Conservation (phyloP, 2,888 invertebrate species). For the Tetragnatha montana region DNA sequence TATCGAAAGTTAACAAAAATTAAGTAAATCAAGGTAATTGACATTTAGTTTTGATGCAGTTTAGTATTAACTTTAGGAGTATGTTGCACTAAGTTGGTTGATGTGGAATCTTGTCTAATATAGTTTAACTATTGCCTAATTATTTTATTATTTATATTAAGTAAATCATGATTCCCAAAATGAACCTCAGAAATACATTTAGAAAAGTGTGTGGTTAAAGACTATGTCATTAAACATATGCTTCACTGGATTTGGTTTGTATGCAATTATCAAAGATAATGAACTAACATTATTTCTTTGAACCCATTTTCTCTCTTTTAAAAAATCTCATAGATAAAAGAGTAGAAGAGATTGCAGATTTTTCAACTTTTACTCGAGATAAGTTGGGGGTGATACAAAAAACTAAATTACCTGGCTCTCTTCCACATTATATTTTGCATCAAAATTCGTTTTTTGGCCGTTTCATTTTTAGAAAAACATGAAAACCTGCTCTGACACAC, state of each 20-base stretch:
- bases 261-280: background rate
- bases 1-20: too few species aligned
- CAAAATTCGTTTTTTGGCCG: slow-evolving; percentile 15
- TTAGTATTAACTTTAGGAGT: too few species aligned
- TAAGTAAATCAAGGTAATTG: too few species aligned
- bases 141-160: too few species aligned
- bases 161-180: too few species aligned
- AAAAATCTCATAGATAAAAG: background rate
- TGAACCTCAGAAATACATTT: too few species aligned
- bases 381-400: slow-evolving; percentile 10
- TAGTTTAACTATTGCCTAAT: too few species aligned
- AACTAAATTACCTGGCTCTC: slow-evolving; percentile 13
- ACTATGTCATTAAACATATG: background rate
- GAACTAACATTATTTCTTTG: background rate
- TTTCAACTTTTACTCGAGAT: background rate
- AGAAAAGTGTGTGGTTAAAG: background rate
- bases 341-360: background rate
- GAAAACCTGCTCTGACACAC: slow-evolving; percentile 25
- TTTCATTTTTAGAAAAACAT: background rate
- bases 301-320: background rate
- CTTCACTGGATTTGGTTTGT: background rate
- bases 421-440: slow-evolving; percentile 37
- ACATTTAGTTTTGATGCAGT: too few species aligned
- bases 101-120: too few species aligned
- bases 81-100: too few species aligned